Evolutionary conservation across 2,888 invertebrate species (phyloP).

Genomic region (Globia sparganii): DNA sequence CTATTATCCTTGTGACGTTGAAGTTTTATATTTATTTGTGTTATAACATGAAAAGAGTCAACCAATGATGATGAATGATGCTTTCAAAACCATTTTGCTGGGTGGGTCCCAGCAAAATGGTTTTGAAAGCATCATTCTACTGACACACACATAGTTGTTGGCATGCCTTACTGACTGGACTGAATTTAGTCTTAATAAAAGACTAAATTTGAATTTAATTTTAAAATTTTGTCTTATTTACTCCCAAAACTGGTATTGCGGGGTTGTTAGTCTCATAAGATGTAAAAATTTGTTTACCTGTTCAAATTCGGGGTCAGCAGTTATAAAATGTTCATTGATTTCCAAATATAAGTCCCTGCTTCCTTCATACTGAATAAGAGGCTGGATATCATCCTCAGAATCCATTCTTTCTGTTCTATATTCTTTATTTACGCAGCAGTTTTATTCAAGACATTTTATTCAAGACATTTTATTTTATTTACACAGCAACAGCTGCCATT

Average conservation of each 20-base stretch:
- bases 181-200: too few species aligned
- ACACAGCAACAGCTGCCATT: background rate
- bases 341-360: slow-evolving; percentile 70
- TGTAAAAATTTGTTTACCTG: slow-evolving; percentile 76
- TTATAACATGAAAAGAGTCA: background rate
- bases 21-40: background rate
- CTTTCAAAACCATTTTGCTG: too few species aligned
- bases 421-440: slow-evolving; percentile 30
- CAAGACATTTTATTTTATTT: slow-evolving; percentile 29
- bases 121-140: background rate
- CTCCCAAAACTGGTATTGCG: background rate
- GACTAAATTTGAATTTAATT: background rate
- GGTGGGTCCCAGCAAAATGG: background rate
- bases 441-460: slow-evolving; percentile 27
- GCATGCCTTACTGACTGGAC: too few species aligned
- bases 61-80: too few species aligned
- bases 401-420: slow-evolving; percentile 71
- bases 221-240: background rate
- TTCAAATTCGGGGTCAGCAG: slow-evolving; percentile 82
- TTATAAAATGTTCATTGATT: slow-evolving; percentile 75
- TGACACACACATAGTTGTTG: too few species aligned
- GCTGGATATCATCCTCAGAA: slow-evolving; percentile 83
- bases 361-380: slow-evolving; percentile 80
- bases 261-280: background rate
- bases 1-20: background rate